These are phyloP conservation scores for Monarcha castaneiventris DNA, from an alignment of 2,113 vertebrate species.

Conservation along the genomic window DNA sequence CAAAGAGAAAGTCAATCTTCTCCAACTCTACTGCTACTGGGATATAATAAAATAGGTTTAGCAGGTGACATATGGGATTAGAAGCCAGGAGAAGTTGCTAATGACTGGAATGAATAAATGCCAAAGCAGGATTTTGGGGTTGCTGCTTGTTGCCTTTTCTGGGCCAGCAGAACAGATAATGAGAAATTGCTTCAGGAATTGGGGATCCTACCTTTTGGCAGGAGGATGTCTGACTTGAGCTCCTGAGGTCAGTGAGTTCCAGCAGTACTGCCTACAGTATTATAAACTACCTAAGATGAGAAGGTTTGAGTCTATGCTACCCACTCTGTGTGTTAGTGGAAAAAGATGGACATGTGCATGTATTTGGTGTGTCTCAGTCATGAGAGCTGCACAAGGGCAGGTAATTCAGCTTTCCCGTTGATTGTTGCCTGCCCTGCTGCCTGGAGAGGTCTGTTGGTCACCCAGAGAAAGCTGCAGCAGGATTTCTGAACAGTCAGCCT, in stretches of 20 bases:
- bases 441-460: background rate
- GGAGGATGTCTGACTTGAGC: background rate
- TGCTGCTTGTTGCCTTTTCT: background rate
- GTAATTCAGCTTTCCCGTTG: background rate
- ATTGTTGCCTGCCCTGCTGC: background rate
- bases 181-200: background rate
- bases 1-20: background rate
- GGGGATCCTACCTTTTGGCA: background rate
- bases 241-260: background rate
- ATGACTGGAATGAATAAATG: background rate
- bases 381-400: background rate
- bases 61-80: background rate
- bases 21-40: background rate
- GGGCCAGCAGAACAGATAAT: background rate
- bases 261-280: background rate
- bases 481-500: background rate
- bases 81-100: background rate
- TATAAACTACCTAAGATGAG: background rate
- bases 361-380: background rate
- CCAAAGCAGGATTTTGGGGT: background rate
- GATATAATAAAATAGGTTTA: background rate
- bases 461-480: background rate
- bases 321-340: background rate
- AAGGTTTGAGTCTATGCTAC: background rate
- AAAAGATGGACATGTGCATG: background rate